phyloP scores from a whole-genome alignment of 1,140 invertebrate species.

The Aphelinus certus region DNA sequence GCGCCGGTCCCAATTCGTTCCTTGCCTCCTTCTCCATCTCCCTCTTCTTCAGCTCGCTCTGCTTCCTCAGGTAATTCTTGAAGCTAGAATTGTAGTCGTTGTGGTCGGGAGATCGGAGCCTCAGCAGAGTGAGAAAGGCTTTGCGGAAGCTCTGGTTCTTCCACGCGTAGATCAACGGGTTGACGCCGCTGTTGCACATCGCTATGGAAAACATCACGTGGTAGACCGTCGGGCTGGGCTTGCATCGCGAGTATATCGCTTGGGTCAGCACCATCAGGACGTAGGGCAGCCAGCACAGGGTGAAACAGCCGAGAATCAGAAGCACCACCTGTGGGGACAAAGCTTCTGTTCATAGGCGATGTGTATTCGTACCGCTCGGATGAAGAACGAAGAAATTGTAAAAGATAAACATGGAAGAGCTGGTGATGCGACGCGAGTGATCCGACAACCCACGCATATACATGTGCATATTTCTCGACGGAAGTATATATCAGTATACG shows the following conservation, averaged over 20 bases:
- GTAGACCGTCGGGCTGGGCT: constrained; percentile 69
- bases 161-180: constrained; percentile 84
- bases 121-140: constrained; percentile 73
- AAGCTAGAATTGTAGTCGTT: constrained; percentile 51
- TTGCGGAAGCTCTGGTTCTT: constrained; percentile 79
- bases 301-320: constrained; percentile 78
- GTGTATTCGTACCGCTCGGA: no score
- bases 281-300: constrained; percentile 80
- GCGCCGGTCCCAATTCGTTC: neutral
- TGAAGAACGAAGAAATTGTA: no score
- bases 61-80: constrained; percentile 45
- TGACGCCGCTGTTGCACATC: constrained; percentile 79
- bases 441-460: no score
- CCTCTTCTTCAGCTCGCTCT: constrained; percentile 34
- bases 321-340: constrained; percentile 70
- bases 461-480: no score
- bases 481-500: no score
- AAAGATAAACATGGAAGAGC: no score
- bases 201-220: constrained; percentile 76
- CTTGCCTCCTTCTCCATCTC: constrained; percentile 22
- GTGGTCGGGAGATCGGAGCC: constrained; percentile 69
- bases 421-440: no score
- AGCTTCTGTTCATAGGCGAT: no score
- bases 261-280: constrained; percentile 73
- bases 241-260: constrained; percentile 65